A percentile compares a stretch with the other conserved stretches of the same genome.
Evolutionary conservation across 2,797 vertebrate genomes (phyloP).

Genomic region (Rhincodon typus): DNA sequence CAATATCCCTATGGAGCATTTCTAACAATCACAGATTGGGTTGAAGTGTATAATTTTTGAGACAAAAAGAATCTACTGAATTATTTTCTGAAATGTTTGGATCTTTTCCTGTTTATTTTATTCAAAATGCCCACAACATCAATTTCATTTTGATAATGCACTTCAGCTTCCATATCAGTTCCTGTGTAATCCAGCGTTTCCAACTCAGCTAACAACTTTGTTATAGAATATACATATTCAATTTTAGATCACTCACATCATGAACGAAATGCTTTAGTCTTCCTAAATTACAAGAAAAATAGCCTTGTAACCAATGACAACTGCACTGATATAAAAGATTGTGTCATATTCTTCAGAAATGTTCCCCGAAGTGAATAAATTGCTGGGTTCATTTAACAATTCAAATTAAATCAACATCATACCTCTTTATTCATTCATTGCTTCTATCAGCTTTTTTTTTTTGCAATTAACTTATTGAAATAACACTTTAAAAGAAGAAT

Average conservation of each 20-base stretch:
- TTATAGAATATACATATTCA: background rate
- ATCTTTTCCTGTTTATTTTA: background rate
- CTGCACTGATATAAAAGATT: background rate
- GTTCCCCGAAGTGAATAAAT: background rate
- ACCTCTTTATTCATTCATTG: background rate
- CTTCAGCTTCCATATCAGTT: background rate
- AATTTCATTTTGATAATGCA: background rate
- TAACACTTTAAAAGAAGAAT: background rate
- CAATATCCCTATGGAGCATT: background rate
- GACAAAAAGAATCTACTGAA: background rate
- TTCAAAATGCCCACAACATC: background rate
- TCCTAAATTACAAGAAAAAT: background rate
- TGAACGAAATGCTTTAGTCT: background rate
- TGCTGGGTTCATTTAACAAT: background rate
- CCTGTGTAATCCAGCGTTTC: no score
- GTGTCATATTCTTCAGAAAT: background rate
- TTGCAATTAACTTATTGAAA: background rate
- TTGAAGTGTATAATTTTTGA: background rate
- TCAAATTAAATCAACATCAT: slow-evolving; percentile 3
- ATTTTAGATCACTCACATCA: background rate
- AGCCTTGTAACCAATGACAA: background rate
- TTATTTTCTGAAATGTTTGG: background rate
- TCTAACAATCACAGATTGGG: background rate
- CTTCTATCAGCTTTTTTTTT: background rate
- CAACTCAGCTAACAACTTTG: background rate